phyloP scores from a whole-genome alignment of 2,888 invertebrate genomes.

The Drosophila meridionalis region DNA sequence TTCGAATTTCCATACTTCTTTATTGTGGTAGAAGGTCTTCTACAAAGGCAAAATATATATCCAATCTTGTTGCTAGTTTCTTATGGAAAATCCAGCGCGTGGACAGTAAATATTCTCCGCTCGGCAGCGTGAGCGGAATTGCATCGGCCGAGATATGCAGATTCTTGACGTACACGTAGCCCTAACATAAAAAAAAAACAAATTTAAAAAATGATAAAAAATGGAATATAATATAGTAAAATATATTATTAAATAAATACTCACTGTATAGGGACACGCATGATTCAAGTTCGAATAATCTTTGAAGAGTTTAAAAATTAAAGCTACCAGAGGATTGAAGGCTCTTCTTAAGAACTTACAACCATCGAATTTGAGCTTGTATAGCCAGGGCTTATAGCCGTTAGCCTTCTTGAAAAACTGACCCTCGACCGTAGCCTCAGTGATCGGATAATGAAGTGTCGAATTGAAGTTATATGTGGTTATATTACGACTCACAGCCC shows the following conservation, averaged over 20 bases:
- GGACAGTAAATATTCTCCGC: background rate
- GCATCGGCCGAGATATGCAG: background rate
- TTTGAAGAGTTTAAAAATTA: background rate
- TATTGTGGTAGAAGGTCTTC: background rate
- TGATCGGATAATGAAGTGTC: background rate
- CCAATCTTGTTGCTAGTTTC: background rate
- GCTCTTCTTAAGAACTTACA: constrained; percentile 5
- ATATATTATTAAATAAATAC: background rate
- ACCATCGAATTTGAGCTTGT: constrained; percentile 1
- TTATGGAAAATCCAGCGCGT: constrained; percentile 1
- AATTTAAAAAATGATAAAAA: background rate
- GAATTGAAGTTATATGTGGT: background rate
- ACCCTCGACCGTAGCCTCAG: background rate
- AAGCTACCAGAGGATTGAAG: constrained; percentile 3
- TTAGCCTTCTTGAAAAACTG: constrained; percentile 19
- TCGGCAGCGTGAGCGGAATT: background rate
- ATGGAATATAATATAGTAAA: too few species aligned
- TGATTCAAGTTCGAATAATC: background rate
- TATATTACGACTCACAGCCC: constrained; percentile 26
- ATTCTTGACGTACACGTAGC: background rate
- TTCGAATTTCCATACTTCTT: too few species aligned
- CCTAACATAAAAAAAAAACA: too few species aligned
- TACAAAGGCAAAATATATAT: background rate
- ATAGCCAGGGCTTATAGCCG: constrained; percentile 44
- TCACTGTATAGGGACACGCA: background rate